phyloP scores from a whole-genome alignment of 2,888 invertebrate genomes.

The Lobophora halterata region DNA sequence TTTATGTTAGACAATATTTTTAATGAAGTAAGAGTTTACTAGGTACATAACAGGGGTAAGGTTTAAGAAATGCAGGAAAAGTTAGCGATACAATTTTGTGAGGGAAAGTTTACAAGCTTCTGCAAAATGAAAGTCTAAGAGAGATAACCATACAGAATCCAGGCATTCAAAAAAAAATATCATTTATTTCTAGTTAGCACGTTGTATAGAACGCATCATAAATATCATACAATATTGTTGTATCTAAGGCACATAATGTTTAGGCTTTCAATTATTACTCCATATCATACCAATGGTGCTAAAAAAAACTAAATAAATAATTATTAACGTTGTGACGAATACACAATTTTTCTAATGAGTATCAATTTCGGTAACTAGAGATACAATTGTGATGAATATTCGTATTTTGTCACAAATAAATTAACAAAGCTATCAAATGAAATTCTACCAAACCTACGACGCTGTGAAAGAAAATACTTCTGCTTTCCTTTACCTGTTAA shows the following conservation, averaged over 20 bases:
- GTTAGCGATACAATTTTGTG: conserved; percentile 39
- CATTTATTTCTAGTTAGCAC: conserved; percentile 79
- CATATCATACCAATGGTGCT: conserved; percentile 78
- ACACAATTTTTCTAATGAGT: conserved; percentile 36
- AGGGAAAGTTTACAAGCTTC: conserved; percentile 58
- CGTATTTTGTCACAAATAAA: conserved; percentile 50
- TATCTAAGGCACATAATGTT: conserved; percentile 82
- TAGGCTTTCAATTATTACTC: conserved; percentile 79
- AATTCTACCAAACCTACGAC: conserved; percentile 56
- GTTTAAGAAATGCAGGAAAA: conserved; percentile 15
- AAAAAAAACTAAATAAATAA: conserved; percentile 49
- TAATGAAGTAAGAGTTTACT: conserved; percentile 21
- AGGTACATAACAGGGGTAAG: conserved; percentile 12
- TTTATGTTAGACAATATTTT: conserved; percentile 17
- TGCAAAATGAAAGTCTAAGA: conserved; percentile 67
- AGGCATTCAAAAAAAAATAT: conserved; percentile 74
- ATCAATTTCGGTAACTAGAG: conserved; percentile 27
- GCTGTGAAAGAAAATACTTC: conserved; percentile 50
- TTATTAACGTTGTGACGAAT: conserved; percentile 46
- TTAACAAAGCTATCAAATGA: conserved; percentile 67
- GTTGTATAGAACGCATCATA: conserved; percentile 81
- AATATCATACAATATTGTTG: conserved; percentile 82
- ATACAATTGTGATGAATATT: conserved; percentile 20
- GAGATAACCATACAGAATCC: conserved; percentile 57
- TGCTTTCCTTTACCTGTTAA: conserved; percentile 45